A percentile compares a stretch with the other conserved stretches of the same genome.
These are phyloP conservation scores for Dasysyrphus albostriatus DNA, from an alignment of 2,888 invertebrate species.

Conservation along the genomic window DNA sequence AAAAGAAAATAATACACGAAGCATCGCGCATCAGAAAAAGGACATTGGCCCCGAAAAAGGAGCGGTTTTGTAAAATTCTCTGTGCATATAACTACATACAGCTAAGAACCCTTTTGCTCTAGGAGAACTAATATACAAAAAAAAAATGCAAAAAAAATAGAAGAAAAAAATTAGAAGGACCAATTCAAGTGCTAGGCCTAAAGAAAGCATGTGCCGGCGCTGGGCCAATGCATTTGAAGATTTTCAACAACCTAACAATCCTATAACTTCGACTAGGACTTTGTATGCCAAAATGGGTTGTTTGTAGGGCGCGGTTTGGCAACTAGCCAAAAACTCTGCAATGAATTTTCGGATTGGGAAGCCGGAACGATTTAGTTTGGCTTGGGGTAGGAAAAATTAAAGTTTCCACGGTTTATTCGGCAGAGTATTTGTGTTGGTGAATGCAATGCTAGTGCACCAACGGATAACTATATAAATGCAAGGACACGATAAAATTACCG, in stretches of 20 bases:
- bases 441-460: constrained; percentile 61
- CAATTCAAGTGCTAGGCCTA: constrained; percentile 70
- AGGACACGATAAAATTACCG: constrained; percentile 38
- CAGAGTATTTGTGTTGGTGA: constrained; percentile 20
- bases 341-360: constrained; percentile 71
- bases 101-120: constrained; percentile 38
- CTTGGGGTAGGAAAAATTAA: constrained; percentile 58
- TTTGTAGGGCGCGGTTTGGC: constrained; percentile 75
- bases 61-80: constrained; percentile 62
- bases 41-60: constrained; percentile 74
- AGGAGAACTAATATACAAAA: constrained; percentile 40
- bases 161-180: constrained; percentile 22
- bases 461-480: constrained; percentile 15
- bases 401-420: constrained; percentile 44
- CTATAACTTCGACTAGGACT: constrained; percentile 60
- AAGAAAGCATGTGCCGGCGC: constrained; percentile 74
- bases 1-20: constrained; percentile 36
- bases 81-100: constrained; percentile 1
- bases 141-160: constrained; percentile 27
- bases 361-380: constrained; percentile 57
- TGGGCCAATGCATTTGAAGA: constrained; percentile 74
- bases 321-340: constrained; percentile 72
- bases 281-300: constrained; percentile 75
- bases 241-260: constrained; percentile 57
- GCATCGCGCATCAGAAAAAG: constrained; percentile 69